phyloP scores from a whole-genome alignment of 2,888 invertebrate genomes.

The Apodemia duryi region DNA sequence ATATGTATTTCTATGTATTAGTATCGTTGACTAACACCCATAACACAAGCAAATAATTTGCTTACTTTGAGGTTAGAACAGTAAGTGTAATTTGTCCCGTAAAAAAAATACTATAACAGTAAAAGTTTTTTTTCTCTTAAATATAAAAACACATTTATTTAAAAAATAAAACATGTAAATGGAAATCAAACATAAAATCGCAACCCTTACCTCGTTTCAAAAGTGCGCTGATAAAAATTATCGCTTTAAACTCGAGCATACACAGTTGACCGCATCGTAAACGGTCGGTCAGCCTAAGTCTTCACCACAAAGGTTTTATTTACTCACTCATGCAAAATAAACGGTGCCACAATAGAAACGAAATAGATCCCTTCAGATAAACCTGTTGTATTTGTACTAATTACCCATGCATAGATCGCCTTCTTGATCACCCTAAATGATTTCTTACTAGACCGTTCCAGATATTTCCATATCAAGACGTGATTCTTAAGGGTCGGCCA shows the following conservation, averaged over 20 bases:
- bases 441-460: conserved; percentile 70
- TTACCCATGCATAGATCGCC: conserved; percentile 65
- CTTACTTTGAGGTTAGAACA: no score
- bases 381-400: conserved; percentile 51
- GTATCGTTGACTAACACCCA: no score
- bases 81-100: no score
- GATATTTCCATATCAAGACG: conserved; percentile 80
- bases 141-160: background rate
- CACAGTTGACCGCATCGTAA: conserved; percentile 62
- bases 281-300: conserved; percentile 54
- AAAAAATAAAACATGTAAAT: background rate
- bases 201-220: conserved; percentile 4
- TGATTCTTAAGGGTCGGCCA: conserved; percentile 79
- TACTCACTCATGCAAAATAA: conserved; percentile 63
- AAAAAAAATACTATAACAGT: no score
- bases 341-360: conserved; percentile 50
- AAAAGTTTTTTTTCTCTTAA: no score
- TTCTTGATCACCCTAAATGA: conserved; percentile 72
- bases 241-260: conserved; percentile 59
- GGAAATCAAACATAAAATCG: background rate
- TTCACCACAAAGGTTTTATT: conserved; percentile 57
- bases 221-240: conserved; percentile 49
- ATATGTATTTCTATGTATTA: no score
- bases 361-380: conserved; percentile 38
- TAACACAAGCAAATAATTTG: no score